Base-by-base conservation (phyloP, 2,888 invertebrate species). In the Eustalomyia histrio region DNA sequence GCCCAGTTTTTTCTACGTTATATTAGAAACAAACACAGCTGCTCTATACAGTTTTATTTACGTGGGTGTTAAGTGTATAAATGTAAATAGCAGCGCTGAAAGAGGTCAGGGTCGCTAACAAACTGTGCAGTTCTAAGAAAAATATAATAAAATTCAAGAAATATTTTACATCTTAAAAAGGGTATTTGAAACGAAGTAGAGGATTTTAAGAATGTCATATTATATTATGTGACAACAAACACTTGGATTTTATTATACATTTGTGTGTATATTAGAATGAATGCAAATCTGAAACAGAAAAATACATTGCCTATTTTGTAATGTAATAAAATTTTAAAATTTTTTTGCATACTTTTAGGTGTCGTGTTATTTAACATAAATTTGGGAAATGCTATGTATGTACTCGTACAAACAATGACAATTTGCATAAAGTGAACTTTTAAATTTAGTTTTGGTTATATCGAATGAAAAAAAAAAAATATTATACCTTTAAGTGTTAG, bases 61-160 rank as follows among this genome's bases (percentile, higher is more conserved):
- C 60, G 76, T 53, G 71, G 71, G 76, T 71, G 76, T 76, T n/a
- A 65, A 58, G 52, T 50, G n/a, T 16, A 3, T 14, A n/a, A n/a
- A 47, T n/a, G 14, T 6, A 47, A 47, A 47, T 47, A 47, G n/a
- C n/a, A 47, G 14, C 43, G 43, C 3, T 57, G 39, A 69, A 75
- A 35, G 64, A 79, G 79, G 79, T 79, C 79, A 79, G 47, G 79
- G 79, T 65, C 75, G 65, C 74, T 39, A 39, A 14, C 39, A 39
- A 12, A 39, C 39, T 14, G 14, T 14, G 14, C 12, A 39, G 39
- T 39, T 35, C 8, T 39, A 35, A 35, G 6, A 24, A 55, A n/a
- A n/a, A n/a, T n/a, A n/a, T n/a, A n/a, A n/a, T n/a, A 24, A 24
- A 24, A 55, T 1, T 6, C 29, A 29, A 6, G 29, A 29, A 29